phyloP scores from a whole-genome alignment of 2,113 vertebrate genomes.

The Furnarius figulus region DNA sequence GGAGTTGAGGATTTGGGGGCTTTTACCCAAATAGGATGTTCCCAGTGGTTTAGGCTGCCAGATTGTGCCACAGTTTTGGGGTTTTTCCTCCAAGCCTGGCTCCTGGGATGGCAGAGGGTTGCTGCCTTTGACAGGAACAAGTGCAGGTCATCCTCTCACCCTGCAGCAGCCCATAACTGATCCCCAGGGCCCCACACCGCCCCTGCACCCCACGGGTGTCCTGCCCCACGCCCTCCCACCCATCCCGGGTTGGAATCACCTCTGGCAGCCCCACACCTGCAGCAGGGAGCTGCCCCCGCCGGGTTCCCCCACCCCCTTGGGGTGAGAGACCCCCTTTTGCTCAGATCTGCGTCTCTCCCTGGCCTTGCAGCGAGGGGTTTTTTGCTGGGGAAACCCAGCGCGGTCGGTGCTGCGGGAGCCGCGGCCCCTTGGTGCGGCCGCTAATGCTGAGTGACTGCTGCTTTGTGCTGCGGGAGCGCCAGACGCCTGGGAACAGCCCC shows the following conservation, averaged over 20 bases:
- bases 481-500: conserved; percentile 43
- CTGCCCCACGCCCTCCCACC: fast-evolving
- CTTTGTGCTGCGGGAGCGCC: conserved; percentile 25
- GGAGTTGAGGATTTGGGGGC: neutral
- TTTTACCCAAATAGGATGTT: neutral
- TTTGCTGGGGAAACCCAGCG: neutral
- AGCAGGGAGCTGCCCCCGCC: neutral
- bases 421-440: neutral
- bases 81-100: neutral
- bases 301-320: neutral
- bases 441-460: conserved; percentile 62
- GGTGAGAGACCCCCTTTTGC: neutral
- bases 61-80: neutral
- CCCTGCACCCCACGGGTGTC: no score
- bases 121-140: neutral
- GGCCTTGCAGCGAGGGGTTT: neutral
- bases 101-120: neutral
- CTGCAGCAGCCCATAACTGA: neutral
- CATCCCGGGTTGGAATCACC: neutral
- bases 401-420: neutral
- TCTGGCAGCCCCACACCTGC: fast-evolving
- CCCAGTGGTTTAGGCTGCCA: neutral
- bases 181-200: fast-evolving
- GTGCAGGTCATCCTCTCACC: neutral
- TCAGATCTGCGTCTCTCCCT: neutral